A percentile compares a stretch with the other conserved stretches of the same genome.
Evolutionary conservation across 2,797 vertebrate genomes (phyloP).

Genomic region (Chiloscyllium punctatum): DNA sequence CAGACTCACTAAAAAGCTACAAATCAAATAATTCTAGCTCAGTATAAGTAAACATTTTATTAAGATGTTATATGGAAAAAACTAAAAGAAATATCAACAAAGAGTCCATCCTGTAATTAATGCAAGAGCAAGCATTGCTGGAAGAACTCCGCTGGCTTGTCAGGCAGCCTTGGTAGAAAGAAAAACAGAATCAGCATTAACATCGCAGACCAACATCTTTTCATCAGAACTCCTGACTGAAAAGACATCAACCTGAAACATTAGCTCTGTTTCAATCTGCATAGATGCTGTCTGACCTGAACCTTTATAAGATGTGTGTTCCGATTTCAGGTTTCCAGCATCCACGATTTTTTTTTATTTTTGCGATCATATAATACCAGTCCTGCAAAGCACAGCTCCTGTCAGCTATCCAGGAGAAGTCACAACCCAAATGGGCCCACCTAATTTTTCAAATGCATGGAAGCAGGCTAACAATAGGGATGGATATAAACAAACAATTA

Average conservation of each 20-base stretch:
- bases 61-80: not conserved
- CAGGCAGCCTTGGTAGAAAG: no score
- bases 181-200: no score
- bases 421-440: slow-evolving; percentile 4
- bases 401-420: not conserved
- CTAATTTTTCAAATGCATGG: not conserved
- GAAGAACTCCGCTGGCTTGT: no score
- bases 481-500: not conserved
- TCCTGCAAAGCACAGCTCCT: not conserved
- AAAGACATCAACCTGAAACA: no score
- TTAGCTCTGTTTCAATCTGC: no score
- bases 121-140: no score
- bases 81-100: not conserved
- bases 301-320: no score
- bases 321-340: no score
- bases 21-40: not conserved
- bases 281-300: no score
- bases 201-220: no score
- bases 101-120: not conserved
- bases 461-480: not conserved
- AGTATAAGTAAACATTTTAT: not conserved
- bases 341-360: no score
- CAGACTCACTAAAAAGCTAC: not conserved
- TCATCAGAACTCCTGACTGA: no score
- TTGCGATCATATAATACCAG: not conserved